Evolutionary conservation across 2,797 vertebrate genomes (phyloP).

Genomic region (Etheostoma perlongum): DNA sequence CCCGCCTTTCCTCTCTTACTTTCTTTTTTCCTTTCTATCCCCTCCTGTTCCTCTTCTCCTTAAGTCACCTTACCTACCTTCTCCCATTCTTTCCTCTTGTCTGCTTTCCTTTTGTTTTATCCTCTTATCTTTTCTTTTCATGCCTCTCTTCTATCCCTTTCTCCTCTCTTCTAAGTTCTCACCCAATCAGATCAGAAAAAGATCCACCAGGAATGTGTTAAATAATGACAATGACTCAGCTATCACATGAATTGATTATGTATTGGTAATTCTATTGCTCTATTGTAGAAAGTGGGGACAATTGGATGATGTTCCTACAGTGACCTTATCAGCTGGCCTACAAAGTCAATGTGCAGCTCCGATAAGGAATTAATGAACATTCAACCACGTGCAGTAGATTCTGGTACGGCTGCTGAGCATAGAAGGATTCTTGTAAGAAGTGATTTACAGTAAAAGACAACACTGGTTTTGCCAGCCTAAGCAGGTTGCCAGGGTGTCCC

Average conservation of each 20-base stretch:
- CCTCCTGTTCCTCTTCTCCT: too few species aligned
- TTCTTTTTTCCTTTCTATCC: too few species aligned
- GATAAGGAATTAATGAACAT: constrained; percentile 16
- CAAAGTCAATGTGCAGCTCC: neutral
- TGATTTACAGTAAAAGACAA: constrained; percentile 34
- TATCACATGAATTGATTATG: neutral
- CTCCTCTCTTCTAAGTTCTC: neutral
- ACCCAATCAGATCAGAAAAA: neutral
- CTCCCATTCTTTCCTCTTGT: too few species aligned
- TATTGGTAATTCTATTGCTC: neutral
- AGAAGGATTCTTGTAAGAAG: constrained; percentile 22
- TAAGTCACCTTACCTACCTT: neutral
- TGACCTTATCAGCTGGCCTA: neutral
- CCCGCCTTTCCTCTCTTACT: neutral
- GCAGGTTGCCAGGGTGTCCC: constrained; percentile 56
- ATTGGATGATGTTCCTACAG: neutral
- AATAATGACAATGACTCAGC: constrained; percentile 6
- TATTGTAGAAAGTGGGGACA: neutral
- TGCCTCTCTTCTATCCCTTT: neutral
- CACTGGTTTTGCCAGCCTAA: constrained; percentile 46
- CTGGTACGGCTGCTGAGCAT: constrained; percentile 7
- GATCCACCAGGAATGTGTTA: constrained; percentile 12
- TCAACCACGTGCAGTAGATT: neutral
- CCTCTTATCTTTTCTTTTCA: too few species aligned
- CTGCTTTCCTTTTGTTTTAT: neutral